phyloP scores from a whole-genome alignment of 1,140 invertebrate genomes.

The Yoshiicerus persimilis region DNA sequence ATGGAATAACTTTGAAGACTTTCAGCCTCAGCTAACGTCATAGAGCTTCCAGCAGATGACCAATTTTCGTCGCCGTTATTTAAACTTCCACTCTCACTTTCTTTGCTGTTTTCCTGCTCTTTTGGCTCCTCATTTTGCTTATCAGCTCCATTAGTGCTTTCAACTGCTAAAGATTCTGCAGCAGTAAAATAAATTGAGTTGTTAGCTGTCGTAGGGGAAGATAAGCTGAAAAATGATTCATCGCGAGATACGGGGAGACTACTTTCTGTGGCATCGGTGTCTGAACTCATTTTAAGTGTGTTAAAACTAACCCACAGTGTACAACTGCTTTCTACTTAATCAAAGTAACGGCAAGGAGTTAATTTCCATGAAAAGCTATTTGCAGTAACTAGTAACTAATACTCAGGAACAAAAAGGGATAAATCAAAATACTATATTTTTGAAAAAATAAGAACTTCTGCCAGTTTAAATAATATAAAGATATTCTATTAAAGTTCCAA shows the following conservation, averaged over 20 bases:
- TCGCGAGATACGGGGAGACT: neutral
- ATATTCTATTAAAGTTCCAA: too few species aligned
- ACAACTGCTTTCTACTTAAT: too few species aligned
- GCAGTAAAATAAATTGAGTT: conserved; percentile 42
- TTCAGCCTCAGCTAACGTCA: conserved; percentile 31
- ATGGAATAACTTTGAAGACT: conserved; percentile 26
- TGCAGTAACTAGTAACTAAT: too few species aligned
- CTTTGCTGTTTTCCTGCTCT: neutral
- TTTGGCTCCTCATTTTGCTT: neutral
- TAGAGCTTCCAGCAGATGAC: neutral
- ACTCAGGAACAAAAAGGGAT: too few species aligned
- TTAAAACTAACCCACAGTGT: too few species aligned
- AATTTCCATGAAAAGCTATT: too few species aligned
- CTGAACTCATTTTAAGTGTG: neutral
- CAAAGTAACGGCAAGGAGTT: too few species aligned
- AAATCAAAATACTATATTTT: too few species aligned
- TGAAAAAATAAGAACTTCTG: too few species aligned
- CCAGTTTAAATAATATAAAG: too few species aligned
- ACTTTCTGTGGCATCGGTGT: neutral
- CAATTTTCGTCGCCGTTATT: conserved; percentile 6
- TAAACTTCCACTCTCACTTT: neutral
- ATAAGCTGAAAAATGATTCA: conserved; percentile 40
- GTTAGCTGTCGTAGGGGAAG: conserved; percentile 34
- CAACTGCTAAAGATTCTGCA: neutral
- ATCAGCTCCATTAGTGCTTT: neutral